These are phyloP conservation scores for Rhodinocichla rosea DNA, from an alignment of 2,113 vertebrate genomes.

Conservation along the genomic window DNA sequence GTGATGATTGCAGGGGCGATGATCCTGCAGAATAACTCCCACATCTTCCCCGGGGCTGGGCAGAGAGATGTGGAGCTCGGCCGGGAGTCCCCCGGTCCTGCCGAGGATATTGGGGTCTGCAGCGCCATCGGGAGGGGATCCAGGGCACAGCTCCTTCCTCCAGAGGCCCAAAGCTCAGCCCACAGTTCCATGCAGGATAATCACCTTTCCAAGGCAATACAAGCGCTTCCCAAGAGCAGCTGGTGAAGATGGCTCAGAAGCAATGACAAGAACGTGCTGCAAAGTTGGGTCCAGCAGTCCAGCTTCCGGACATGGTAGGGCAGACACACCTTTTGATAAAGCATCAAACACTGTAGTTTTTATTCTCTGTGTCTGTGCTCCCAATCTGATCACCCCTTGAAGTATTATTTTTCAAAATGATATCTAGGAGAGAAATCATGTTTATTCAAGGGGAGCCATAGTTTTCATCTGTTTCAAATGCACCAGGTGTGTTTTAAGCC, in stretches of 20 bases:
- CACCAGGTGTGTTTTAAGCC: background rate
- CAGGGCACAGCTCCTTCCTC: too few species aligned
- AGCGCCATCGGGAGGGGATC: too few species aligned
- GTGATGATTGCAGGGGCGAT: background rate
- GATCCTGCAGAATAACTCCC: background rate
- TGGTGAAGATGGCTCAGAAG: background rate
- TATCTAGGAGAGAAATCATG: background rate
- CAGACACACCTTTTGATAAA: background rate
- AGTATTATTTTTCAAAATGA: background rate
- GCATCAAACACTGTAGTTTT: background rate
- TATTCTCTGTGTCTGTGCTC: background rate
- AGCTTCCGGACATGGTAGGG: background rate
- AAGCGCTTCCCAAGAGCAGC: background rate
- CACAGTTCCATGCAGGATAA: too few species aligned
- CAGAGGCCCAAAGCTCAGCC: too few species aligned
- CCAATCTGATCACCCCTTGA: background rate
- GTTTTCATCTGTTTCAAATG: background rate
- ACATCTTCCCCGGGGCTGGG: background rate
- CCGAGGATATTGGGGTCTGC: too few species aligned
- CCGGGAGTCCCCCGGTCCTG: too few species aligned
- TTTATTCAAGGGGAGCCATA: background rate
- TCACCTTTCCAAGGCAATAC: background rate
- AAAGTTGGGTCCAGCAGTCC: too few species aligned
- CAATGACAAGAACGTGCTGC: too few species aligned
- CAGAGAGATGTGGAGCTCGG: background rate